Base-by-base conservation (phyloP, 2,797 vertebrate genomes). In the Coregonus ussuriensis region DNA sequence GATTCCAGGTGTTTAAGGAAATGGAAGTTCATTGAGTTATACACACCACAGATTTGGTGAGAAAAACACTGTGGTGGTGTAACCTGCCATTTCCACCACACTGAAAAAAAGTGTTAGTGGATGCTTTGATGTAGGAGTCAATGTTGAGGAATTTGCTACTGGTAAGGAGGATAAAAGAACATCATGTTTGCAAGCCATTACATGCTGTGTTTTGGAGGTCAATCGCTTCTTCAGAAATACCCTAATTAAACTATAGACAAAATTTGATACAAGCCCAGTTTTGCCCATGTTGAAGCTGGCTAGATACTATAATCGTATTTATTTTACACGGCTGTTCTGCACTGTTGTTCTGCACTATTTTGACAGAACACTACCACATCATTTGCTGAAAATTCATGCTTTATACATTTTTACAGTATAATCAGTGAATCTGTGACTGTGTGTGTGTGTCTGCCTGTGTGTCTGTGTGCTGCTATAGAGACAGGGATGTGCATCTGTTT, bases 121-220 rank as follows among this genome's bases (percentile, higher is more conserved):
- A 83, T 53, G 76, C 80, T 82, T 85, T 79, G 41, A 85, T 82
- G 77, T 83, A 82, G 77, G 87, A 88, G 71, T 41, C 68, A 87
- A 84, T 33, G 81, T 84, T 82, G 69, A 81, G 83, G 78, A 79
- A 86, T 88, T 90, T 88, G 75, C 88, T 86, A 75, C 83, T 71
- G 77, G 77, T 21, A 72, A 88, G 70, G 85, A 79, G 85, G 75
- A 86, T 84, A 77, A 87, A 89, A 84, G 76, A 77, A 83, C 84
- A 67, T 53, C 47, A 66, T 77, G 81, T 77, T 84, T 85, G 72
- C 59, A 13, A 87, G 87, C 81, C 71, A 82, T 77, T 85, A 87
- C 88, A 63, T 1, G 79, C 86, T 89, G 75, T 53, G 79, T 79
- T 91, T 83, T 85, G 79, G 83, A 91, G 87, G 88, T 90, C 86